Evolutionary conservation across 2,113 vertebrate species (phyloP).

Genomic region (Gymnobelideus leadbeateri): DNA sequence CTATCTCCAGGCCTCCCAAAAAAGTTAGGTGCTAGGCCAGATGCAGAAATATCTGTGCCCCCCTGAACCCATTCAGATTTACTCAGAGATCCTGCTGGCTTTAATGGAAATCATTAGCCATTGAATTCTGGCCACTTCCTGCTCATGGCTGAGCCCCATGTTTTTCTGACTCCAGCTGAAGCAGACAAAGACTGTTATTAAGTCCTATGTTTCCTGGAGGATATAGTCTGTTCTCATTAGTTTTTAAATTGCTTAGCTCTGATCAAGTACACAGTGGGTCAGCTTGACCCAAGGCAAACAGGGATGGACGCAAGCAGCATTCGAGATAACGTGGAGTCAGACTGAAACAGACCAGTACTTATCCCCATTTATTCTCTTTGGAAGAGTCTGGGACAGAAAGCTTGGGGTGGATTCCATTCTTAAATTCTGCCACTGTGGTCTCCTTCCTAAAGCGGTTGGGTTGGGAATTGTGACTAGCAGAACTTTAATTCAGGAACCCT

Average conservation of each 20-base stretch:
- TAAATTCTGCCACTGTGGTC: too few relatives aligned
- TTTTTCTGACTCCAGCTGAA: background rate
- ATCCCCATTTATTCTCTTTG: background rate
- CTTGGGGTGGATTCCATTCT: too few relatives aligned
- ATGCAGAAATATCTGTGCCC: background rate
- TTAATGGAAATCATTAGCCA: conserved; percentile 34
- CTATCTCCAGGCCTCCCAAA: background rate
- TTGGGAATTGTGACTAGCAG: too few relatives aligned
- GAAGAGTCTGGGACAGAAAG: background rate
- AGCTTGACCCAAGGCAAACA: background rate
- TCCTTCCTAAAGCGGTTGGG: too few relatives aligned
- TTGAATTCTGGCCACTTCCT: background rate
- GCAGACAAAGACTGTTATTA: conserved; percentile 13
- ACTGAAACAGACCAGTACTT: background rate
- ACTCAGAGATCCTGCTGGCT: conserved; percentile 1
- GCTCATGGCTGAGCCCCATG: background rate
- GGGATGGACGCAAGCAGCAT: background rate
- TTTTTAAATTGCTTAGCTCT: conserved; percentile 29
- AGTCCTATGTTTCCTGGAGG: conserved; percentile 12
- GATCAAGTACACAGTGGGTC: background rate
- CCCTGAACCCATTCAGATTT: background rate
- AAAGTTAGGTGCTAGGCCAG: background rate
- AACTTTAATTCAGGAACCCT: background rate
- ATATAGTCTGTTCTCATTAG: background rate
- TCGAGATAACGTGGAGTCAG: background rate